A percentile compares a stretch with the other conserved stretches of the same genome.
Evolutionary conservation across 2,797 vertebrate species (phyloP).

Genomic region (Salmo trutta): DNA sequence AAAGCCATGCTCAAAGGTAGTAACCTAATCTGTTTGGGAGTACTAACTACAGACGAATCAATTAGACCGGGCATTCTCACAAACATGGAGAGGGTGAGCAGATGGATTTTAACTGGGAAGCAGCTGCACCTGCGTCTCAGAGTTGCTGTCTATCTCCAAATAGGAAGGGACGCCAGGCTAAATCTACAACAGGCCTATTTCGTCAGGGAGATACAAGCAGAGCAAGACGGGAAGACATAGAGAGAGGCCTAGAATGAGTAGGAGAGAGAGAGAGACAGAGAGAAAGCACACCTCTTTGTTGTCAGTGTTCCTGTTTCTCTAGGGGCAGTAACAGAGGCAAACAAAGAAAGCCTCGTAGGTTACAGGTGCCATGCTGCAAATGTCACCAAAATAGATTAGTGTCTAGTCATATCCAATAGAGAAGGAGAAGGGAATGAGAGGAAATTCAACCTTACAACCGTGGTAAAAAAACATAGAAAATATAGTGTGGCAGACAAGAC

Average conservation of each 20-base stretch:
- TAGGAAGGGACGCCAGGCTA: slow-evolving; percentile 22
- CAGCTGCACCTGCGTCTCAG: slow-evolving; percentile 42
- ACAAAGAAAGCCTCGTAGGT: slow-evolving; percentile 37
- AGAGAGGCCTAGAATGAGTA: slow-evolving; percentile 9
- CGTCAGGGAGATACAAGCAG: background rate
- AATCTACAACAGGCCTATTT: slow-evolving; percentile 31
- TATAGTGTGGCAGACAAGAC: background rate
- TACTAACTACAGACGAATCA: too few relatives aligned
- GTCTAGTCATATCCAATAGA: slow-evolving; percentile 30
- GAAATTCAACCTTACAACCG: slow-evolving; percentile 49
- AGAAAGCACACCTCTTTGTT: slow-evolving; percentile 1
- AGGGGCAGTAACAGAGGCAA: slow-evolving; percentile 17
- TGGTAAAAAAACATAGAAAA: slow-evolving; percentile 47
- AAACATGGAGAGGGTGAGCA: too few relatives aligned
- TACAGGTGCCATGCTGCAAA: slow-evolving; percentile 57
- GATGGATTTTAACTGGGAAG: slow-evolving; percentile 34
- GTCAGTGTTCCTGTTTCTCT: slow-evolving; percentile 33
- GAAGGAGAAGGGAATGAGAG: slow-evolving; percentile 17
- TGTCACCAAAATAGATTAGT: slow-evolving; percentile 63
- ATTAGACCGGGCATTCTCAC: too few relatives aligned
- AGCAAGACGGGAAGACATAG: background rate
- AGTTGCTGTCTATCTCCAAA: slow-evolving; percentile 24
- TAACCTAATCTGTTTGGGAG: too few relatives aligned
- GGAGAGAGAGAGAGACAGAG: background rate
- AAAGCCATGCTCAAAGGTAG: too few relatives aligned